Evolutionary conservation across 2,113 vertebrate genomes (phyloP).

Genomic region (Vulpes lagopus): DNA sequence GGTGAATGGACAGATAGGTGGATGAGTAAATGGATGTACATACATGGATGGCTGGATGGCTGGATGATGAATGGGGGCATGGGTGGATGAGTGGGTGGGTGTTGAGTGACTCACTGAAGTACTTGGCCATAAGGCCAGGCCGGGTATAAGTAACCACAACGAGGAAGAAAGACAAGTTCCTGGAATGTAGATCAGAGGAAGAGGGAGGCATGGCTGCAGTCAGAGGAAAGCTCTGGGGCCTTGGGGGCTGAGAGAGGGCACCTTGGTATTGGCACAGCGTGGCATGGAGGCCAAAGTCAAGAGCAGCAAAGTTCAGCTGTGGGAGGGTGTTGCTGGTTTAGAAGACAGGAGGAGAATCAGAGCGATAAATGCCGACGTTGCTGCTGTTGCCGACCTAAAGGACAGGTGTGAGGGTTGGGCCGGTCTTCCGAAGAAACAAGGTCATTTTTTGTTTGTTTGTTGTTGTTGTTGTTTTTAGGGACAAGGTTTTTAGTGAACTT

Average conservation of each 20-base stretch:
- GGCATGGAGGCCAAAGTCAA: background rate
- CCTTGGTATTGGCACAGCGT: background rate
- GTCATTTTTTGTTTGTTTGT: too few species aligned
- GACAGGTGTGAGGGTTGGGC: rapidly evolving
- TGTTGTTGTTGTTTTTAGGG: too few species aligned
- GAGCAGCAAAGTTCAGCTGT: too few species aligned
- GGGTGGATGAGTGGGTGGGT: too few species aligned
- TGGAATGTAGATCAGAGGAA: background rate
- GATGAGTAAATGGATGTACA: too few species aligned
- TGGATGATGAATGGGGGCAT: too few species aligned
- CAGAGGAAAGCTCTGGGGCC: background rate
- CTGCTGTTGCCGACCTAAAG: background rate
- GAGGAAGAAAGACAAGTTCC: background rate
- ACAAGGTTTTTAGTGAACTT: background rate
- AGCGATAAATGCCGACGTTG: background rate
- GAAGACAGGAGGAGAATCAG: background rate
- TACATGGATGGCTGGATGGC: background rate
- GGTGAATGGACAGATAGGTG: background rate
- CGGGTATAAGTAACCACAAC: background rate
- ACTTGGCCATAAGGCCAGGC: background rate
- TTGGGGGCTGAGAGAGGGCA: background rate
- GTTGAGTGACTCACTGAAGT: background rate
- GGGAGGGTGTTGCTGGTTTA: background rate
- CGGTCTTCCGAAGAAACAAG: background rate
- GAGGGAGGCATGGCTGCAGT: background rate